Evolutionary conservation across 2,888 invertebrate species (phyloP).

Genomic region (Pecten maximus): DNA sequence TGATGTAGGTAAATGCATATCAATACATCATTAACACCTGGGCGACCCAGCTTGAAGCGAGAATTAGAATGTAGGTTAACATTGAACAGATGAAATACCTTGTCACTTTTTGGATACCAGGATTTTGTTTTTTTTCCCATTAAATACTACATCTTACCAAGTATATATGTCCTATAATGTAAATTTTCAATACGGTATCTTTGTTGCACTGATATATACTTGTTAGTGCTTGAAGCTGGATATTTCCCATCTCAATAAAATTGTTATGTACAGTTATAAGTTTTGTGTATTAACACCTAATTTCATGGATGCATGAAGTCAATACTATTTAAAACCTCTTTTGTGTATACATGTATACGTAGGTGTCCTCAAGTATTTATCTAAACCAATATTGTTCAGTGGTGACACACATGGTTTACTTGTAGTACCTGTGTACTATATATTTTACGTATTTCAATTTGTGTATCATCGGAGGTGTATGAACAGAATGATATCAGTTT

Average conservation of each 20-base stretch:
- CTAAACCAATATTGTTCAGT: neutral
- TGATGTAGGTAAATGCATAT: neutral
- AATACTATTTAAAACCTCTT: too few species aligned
- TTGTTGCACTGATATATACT: too few species aligned
- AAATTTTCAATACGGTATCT: too few species aligned
- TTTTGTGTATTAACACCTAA: neutral
- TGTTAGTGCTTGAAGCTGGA: too few species aligned
- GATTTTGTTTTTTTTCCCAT: too few species aligned
- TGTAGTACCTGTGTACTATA: neutral
- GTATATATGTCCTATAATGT: too few species aligned
- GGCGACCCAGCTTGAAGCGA: neutral
- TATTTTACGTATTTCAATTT: neutral
- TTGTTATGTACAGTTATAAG: neutral
- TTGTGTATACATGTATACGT: neutral
- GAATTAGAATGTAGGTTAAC: neutral
- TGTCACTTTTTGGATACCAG: too few species aligned
- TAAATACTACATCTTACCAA: too few species aligned
- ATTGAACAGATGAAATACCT: neutral
- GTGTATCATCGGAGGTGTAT: neutral
- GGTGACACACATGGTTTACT: neutral
- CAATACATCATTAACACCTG: slow-evolving; percentile 22
- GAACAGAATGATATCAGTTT: neutral
- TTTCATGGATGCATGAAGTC: too few species aligned
- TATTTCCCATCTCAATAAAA: too few species aligned
- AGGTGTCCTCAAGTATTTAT: neutral